Conservation (phyloP, 2,797 vertebrate species). For the Scarus forsteni region DNA sequence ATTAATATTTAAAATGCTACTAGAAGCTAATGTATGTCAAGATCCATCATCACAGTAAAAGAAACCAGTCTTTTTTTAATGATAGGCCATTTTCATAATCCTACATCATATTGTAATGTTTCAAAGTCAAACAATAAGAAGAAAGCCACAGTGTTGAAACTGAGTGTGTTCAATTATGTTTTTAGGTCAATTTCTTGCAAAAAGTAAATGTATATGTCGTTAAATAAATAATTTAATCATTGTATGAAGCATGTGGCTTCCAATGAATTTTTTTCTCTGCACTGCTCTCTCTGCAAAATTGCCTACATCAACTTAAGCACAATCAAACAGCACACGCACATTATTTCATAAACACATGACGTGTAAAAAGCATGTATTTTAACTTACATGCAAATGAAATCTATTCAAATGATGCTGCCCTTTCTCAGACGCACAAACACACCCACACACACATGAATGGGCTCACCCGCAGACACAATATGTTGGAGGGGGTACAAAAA, state of each 20-base stretch:
- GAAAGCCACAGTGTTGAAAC: background rate
- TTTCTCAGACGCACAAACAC: slow-evolving; percentile 69
- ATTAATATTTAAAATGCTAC: slow-evolving; percentile 26
- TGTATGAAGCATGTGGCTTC: background rate
- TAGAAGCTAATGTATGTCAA: background rate
- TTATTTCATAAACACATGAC: background rate
- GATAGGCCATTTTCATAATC: slow-evolving; percentile 20
- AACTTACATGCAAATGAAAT: slow-evolving; percentile 78
- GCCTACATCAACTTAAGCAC: slow-evolving; percentile 22
- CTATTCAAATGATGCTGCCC: slow-evolving; percentile 82
- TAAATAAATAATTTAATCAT: slow-evolving; percentile 2
- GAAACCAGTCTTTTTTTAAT: background rate
- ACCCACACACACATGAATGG: slow-evolving; percentile 55
- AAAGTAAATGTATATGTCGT: slow-evolving; percentile 1
- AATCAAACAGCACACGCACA: slow-evolving; percentile 19
- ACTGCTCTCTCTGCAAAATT: slow-evolving; percentile 23
- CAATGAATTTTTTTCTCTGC: slow-evolving; percentile 15
- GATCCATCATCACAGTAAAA: slow-evolving; percentile 11
- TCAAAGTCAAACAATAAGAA: slow-evolving; percentile 9
- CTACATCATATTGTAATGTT: slow-evolving; percentile 19
- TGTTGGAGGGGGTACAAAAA: slow-evolving; percentile 54
- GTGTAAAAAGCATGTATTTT: slow-evolving; percentile 76
- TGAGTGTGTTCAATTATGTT: slow-evolving; percentile 19
- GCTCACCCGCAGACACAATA: slow-evolving; percentile 84
- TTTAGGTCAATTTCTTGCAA: too few relatives aligned